phyloP scores from a whole-genome alignment of 1,140 invertebrate genomes.

The Drosophila subpulchrella region DNA sequence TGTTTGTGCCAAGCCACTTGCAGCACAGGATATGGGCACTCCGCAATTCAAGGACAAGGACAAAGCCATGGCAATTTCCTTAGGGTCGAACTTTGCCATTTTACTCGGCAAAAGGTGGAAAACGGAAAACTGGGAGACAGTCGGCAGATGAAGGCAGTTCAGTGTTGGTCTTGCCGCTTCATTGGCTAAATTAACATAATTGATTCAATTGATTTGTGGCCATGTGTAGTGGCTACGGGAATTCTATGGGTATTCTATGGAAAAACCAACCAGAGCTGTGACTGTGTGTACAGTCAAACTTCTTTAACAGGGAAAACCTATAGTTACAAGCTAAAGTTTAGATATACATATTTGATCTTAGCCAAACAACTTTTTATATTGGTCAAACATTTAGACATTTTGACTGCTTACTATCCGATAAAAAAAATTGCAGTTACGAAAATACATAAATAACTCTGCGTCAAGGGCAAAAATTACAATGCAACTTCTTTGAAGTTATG shows the following conservation, averaged over 20 bases:
- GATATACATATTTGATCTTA: not conserved
- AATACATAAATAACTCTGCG: not conserved
- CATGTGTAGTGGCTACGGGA: slow-evolving; percentile 22
- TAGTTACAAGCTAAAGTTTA: not conserved
- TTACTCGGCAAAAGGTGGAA: slow-evolving; percentile 25
- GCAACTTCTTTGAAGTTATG: not conserved
- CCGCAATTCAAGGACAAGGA: slow-evolving; percentile 55
- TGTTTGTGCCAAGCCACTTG: slow-evolving; percentile 13
- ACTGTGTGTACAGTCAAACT: slow-evolving; percentile 11
- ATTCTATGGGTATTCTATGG: slow-evolving; percentile 27
- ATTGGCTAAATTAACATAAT: slow-evolving; percentile 67
- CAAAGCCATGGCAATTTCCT: slow-evolving; percentile 33
- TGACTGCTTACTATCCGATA: not conserved
- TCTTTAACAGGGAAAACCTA: not conserved
- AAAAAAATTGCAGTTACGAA: not conserved
- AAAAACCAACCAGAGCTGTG: slow-evolving; percentile 29
- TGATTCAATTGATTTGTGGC: slow-evolving; percentile 67
- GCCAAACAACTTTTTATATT: no score
- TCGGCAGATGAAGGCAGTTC: slow-evolving; percentile 16
- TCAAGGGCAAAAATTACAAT: not conserved
- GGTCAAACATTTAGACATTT: no score
- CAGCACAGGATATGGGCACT: slow-evolving; percentile 27
- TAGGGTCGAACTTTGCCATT: slow-evolving; percentile 55
- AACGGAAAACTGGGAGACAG: slow-evolving; percentile 10
- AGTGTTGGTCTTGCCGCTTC: slow-evolving; percentile 54